Percentiles rank a stretch among this genome's conserved stretches.
Conservation (phyloP, 2,797 vertebrate species). For the Sebastes matsubarae region DNA sequence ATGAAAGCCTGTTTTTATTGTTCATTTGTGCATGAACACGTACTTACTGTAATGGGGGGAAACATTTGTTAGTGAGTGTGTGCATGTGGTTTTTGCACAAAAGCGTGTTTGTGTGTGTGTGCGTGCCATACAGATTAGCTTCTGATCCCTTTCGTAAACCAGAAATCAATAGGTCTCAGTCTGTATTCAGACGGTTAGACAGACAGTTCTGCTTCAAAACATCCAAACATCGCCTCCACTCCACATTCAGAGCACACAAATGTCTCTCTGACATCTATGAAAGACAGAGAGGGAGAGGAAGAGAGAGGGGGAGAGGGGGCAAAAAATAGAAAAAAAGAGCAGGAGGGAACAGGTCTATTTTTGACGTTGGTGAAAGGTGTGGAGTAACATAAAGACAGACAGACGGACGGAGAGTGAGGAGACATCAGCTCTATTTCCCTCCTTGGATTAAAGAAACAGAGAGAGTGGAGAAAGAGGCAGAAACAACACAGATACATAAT, state of each 20-base stretch:
- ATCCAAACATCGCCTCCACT: conserved; percentile 63
- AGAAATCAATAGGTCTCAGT: conserved; percentile 71
- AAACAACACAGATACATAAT: background rate
- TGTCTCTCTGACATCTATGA: conserved; percentile 56
- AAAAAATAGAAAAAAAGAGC: background rate
- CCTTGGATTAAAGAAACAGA: conserved; percentile 24
- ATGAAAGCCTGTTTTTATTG: conserved; percentile 11
- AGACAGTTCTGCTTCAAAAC: conserved; percentile 73
- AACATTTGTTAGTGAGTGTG: background rate
- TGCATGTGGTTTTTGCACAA: background rate
- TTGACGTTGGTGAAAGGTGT: conserved; percentile 43
- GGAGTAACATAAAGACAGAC: conserved; percentile 18
- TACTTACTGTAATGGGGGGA: conserved; percentile 15
- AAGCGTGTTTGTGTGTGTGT: background rate
- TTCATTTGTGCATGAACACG: background rate
- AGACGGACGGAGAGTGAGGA: conserved; percentile 32
- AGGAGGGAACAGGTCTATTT: conserved; percentile 55
- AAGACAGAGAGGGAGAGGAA: conserved; percentile 25
- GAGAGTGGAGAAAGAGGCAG: background rate
- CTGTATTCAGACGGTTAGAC: conserved; percentile 61
- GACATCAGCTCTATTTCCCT: conserved; percentile 28
- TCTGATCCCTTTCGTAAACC: conserved; percentile 64
- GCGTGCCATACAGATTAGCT: conserved; percentile 56
- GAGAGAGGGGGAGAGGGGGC: conserved; percentile 6
- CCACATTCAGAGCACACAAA: conserved; percentile 68